Conservation (phyloP, 2,797 vertebrate species). For the Caiman crocodilus region DNA sequence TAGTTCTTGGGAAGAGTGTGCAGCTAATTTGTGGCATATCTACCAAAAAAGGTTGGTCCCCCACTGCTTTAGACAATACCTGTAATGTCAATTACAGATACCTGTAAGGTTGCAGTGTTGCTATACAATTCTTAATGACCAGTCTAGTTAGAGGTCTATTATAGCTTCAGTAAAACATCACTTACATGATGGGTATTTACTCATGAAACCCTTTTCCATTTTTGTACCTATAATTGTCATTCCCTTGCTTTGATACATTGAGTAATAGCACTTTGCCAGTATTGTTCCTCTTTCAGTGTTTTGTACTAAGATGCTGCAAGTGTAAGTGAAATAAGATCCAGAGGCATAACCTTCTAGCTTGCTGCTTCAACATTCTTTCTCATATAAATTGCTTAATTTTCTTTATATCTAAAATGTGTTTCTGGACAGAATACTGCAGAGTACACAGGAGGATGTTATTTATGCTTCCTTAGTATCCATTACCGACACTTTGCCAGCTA, state of each 20-base stretch:
- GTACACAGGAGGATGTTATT: slow-evolving; percentile 34
- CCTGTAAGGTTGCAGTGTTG: neutral
- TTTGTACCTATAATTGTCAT: slow-evolving; percentile 15
- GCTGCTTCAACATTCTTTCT: slow-evolving; percentile 51
- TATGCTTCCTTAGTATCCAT: slow-evolving; percentile 50
- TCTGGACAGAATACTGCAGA: slow-evolving; percentile 19
- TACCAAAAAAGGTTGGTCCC: too few relatives aligned
- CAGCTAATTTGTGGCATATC: too few relatives aligned
- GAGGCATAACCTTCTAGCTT: slow-evolving; percentile 9
- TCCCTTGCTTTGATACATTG: slow-evolving; percentile 15
- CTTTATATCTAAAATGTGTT: slow-evolving; percentile 53
- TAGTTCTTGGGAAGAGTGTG: neutral
- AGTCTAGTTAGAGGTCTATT: neutral
- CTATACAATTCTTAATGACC: neutral
- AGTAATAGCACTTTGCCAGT: neutral
- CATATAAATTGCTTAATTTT: slow-evolving; percentile 45
- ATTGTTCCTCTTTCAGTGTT: neutral
- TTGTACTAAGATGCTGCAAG: slow-evolving; percentile 16
- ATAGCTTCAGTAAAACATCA: neutral
- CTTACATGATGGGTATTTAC: neutral
- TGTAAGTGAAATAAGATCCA: neutral
- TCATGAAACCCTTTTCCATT: neutral
- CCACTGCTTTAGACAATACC: neutral
- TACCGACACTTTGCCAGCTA: slow-evolving; percentile 35
- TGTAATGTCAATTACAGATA: neutral